A percentile compares a stretch with the other conserved stretches of the same genome.
Evolutionary conservation across 2,888 invertebrate species (phyloP).

Genomic region (Aleiodes leptofemur): DNA sequence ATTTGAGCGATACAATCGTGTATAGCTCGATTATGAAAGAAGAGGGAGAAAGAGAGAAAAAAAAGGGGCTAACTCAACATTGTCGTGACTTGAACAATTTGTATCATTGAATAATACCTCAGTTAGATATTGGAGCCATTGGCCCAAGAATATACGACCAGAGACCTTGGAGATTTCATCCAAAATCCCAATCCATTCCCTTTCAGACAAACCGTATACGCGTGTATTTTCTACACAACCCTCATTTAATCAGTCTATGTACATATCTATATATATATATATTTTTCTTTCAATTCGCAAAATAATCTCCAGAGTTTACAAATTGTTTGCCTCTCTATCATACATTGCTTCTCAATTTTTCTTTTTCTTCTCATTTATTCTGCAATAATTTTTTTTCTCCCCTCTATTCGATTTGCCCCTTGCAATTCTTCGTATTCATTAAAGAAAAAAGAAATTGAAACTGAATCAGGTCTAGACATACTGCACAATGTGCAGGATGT

Average conservation of each 20-base stretch:
- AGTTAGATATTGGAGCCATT: conserved; percentile 38
- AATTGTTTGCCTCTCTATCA: no score
- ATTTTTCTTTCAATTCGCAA: conserved; percentile 4
- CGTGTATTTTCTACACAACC: no score
- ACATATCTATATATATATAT: no score
- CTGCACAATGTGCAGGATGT: conserved; percentile 11
- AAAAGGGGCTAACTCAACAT: conserved; percentile 35
- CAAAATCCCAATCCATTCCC: neutral
- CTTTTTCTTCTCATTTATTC: neutral
- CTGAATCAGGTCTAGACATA: conserved; percentile 12
- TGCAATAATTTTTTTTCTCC: neutral
- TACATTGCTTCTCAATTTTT: neutral
- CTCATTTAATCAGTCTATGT: no score
- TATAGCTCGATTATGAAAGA: neutral
- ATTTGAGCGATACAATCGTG: conserved; percentile 11
- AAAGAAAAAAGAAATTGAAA: neutral
- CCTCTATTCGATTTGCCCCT: neutral
- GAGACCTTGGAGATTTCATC: neutral
- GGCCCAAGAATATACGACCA: neutral
- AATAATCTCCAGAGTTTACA: neutral
- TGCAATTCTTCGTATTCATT: no score
- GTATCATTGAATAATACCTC: conserved; percentile 45
- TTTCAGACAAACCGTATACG: no score
- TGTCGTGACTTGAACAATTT: conserved; percentile 44
- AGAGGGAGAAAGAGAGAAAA: neutral